A percentile compares a stretch with the other conserved stretches of the same genome.
These are phyloP conservation scores for Limnephilus marmoratus DNA, from an alignment of 2,888 invertebrate species.

Conservation along the genomic window DNA sequence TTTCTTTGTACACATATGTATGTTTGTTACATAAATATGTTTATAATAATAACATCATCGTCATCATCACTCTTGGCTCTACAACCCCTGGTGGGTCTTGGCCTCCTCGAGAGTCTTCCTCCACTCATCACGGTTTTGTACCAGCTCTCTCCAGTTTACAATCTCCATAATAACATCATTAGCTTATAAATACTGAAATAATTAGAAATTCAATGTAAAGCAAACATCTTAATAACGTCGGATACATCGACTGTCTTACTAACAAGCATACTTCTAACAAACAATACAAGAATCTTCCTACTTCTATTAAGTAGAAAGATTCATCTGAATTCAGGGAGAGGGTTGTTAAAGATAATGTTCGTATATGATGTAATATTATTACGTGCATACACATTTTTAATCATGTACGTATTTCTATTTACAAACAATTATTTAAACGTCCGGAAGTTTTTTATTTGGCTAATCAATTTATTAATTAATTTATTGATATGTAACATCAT, in stretches of 20 bases:
- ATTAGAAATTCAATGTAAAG: background rate
- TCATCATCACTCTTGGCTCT: no score
- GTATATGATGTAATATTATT: background rate
- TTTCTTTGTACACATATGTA: no score
- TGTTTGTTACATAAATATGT: no score
- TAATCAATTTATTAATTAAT: background rate
- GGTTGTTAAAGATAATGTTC: background rate
- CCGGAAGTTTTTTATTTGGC: background rate
- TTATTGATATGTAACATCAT: background rate
- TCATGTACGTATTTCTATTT: background rate
- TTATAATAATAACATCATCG: no score
- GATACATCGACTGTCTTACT: no score
- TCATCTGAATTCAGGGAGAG: background rate
- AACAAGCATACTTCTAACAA: no score
- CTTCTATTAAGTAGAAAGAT: background rate
- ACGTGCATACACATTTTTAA: background rate
- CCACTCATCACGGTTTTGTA: no score
- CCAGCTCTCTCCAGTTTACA: no score
- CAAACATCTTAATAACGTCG: background rate
- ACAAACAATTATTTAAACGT: background rate
- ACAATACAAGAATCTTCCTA: no score
- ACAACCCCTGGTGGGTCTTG: no score
- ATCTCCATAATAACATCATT: background rate
- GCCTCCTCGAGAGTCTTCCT: no score
- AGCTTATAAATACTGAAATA: background rate